Evolutionary conservation across 2,797 vertebrate genomes (phyloP).

Genomic region (Propithecus deckenii): DNA sequence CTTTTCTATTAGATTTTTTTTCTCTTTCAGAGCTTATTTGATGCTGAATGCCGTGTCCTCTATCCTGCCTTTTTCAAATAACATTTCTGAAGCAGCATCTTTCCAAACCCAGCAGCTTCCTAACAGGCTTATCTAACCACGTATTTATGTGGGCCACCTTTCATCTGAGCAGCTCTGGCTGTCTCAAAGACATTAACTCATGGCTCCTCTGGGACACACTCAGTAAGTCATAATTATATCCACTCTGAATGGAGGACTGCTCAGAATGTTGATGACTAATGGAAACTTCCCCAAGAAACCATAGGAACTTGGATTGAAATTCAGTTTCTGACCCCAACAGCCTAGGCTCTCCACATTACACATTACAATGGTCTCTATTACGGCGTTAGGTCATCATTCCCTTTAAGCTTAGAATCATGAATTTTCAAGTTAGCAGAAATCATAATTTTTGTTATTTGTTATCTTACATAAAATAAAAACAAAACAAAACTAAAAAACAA

Average conservation of each 20-base stretch:
- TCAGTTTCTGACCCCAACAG: background rate
- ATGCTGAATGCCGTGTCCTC: background rate
- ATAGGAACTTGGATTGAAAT: background rate
- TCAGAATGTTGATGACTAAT: conserved; percentile 7
- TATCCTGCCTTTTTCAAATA: background rate
- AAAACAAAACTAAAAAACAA: background rate
- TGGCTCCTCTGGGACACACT: background rate
- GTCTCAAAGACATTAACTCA: background rate
- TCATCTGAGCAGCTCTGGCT: background rate
- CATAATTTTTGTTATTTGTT: background rate
- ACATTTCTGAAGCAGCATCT: background rate
- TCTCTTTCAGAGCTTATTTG: background rate
- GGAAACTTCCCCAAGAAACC: conserved; percentile 31
- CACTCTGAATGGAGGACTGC: background rate
- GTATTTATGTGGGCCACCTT: background rate
- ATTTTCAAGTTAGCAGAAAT: background rate
- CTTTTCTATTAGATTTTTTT: background rate
- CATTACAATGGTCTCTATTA: background rate
- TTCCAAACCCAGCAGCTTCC: background rate
- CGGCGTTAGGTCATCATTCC: background rate
- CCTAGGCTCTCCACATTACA: background rate
- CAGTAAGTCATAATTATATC: background rate
- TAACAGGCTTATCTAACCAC: background rate
- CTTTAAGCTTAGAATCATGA: background rate
- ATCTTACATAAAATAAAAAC: background rate